A percentile compares a stretch with the other conserved stretches of the same genome.
Evolutionary conservation across 2,797 vertebrate genomes (phyloP).

Genomic region (Buphagus erythrorhynchus): DNA sequence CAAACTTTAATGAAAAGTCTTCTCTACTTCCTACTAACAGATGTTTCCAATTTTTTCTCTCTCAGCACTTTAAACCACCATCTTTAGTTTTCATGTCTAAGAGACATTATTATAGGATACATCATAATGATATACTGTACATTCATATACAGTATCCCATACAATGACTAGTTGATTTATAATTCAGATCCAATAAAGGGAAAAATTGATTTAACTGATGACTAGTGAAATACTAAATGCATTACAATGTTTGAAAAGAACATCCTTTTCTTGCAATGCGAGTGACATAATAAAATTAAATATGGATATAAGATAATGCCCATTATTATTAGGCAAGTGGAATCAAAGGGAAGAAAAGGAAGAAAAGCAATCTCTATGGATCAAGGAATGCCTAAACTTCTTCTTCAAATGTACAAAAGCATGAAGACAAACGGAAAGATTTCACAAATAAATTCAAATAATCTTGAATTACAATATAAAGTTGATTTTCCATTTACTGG

Average conservation of each 20-base stretch:
- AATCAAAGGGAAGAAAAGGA: constrained; percentile 54
- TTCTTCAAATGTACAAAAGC: constrained; percentile 25
- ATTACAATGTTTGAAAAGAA: constrained; percentile 75
- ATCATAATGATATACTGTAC: constrained; percentile 80
- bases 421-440: neutral
- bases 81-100: constrained; percentile 81
- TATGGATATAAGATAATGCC: constrained; percentile 74
- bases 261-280: constrained; percentile 67
- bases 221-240: constrained; percentile 77
- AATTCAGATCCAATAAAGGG: constrained; percentile 79
- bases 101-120: constrained; percentile 82
- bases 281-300: constrained; percentile 75
- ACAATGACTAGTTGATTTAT: constrained; percentile 79
- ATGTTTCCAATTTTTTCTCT: constrained; percentile 81
- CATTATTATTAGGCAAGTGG: constrained; percentile 66
- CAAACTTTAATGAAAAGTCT: constrained; percentile 79
- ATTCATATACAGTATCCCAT: constrained; percentile 77
- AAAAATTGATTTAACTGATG: constrained; percentile 81
- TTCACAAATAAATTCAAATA: neutral
- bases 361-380: constrained; percentile 51
- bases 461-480: neutral
- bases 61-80: constrained; percentile 79
- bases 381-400: constrained; percentile 34
- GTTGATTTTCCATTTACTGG: neutral
- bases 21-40: constrained; percentile 76